Conservation (phyloP, 2,113 vertebrate genomes). For the Eupsittula cactorum region DNA sequence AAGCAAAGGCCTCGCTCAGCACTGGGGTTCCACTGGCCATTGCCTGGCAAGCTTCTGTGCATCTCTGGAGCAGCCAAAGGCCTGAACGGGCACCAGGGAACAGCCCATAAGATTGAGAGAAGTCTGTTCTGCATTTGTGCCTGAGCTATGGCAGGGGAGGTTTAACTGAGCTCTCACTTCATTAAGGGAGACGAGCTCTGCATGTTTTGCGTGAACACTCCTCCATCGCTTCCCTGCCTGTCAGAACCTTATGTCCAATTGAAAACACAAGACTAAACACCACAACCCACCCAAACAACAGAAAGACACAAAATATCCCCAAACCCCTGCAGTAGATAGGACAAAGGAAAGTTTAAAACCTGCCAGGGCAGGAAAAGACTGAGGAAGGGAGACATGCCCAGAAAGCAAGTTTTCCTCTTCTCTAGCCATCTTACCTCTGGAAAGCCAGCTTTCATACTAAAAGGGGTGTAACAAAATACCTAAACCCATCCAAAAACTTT, state of each 20-base stretch:
- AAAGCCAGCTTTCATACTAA: not conserved
- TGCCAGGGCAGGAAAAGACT: not conserved
- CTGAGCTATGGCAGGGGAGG: not conserved
- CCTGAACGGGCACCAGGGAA: not conserved
- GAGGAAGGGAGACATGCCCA: not conserved
- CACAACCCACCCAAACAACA: not conserved
- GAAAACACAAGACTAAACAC: not conserved
- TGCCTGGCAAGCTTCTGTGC: not conserved
- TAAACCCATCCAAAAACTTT: not conserved
- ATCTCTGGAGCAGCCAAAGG: not conserved
- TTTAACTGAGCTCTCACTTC: not conserved
- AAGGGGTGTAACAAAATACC: not conserved
- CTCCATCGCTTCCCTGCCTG: not conserved
- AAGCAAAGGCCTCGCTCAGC: not conserved
- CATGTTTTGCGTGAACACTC: not conserved
- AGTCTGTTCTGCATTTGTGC: not conserved
- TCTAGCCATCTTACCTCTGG: not conserved
- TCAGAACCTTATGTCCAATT: not conserved
- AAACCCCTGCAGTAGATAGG: not conserved
- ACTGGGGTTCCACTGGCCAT: not conserved
- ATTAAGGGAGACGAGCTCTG: not conserved
- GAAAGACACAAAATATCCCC: not conserved
- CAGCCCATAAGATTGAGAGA: not conserved
- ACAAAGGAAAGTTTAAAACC: not conserved
- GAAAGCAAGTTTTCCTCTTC: not conserved